These are phyloP conservation scores for Lithosia quadra DNA, from an alignment of 2,888 invertebrate genomes.

Conservation along the genomic window DNA sequence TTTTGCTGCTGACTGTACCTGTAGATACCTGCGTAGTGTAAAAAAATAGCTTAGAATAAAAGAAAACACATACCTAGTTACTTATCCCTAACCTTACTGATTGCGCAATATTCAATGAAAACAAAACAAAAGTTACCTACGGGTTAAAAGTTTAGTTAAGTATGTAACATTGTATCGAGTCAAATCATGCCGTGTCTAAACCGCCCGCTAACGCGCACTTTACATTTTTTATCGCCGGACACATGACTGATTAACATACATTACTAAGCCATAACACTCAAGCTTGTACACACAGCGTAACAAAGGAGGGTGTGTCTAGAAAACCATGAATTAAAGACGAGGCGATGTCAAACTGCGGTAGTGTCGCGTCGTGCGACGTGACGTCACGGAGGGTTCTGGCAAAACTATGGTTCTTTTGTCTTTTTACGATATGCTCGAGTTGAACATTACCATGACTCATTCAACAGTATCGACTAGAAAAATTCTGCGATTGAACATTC, in stretches of 20 bases:
- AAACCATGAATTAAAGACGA: conserved; percentile 54
- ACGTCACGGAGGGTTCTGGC: not conserved
- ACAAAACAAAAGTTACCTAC: not conserved
- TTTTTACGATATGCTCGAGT: conserved; percentile 6
- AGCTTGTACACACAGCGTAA: conserved; percentile 12
- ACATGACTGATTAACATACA: conserved; percentile 21
- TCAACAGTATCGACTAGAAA: conserved; percentile 5
- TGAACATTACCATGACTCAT: not conserved
- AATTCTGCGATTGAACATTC: not conserved
- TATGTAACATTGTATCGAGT: not conserved
- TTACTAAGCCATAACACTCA: conserved; percentile 6
- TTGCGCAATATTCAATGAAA: not conserved
- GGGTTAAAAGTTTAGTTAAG: not conserved
- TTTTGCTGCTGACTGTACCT: too few species aligned
- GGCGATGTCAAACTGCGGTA: conserved; percentile 53
- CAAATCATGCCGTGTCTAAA: not conserved
- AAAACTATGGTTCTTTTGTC: not conserved
- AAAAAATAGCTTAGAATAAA: too few species aligned
- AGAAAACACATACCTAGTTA: too few species aligned
- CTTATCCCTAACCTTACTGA: too few species aligned
- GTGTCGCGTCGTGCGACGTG: conserved; percentile 41
- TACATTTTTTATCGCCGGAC: conserved; percentile 12
- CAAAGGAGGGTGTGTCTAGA: conserved; percentile 23
- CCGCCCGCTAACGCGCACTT: conserved; percentile 11
- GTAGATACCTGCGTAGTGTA: too few species aligned